phyloP scores from a whole-genome alignment of 2,888 invertebrate species.

The Horisme vitalbata region DNA sequence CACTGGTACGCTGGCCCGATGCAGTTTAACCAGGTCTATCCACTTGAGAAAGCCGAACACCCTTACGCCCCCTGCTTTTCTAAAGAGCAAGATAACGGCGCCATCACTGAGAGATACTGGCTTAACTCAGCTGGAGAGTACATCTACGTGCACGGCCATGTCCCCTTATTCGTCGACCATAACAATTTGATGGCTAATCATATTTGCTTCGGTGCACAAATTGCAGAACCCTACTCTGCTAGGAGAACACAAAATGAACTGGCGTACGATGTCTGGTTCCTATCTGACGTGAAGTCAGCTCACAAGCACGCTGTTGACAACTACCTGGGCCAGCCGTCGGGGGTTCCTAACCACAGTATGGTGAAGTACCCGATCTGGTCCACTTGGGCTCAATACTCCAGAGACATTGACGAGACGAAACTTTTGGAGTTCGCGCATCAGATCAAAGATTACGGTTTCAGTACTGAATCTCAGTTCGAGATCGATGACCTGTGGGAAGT shows the following conservation, averaged over 20 bases:
- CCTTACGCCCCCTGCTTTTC: constrained; percentile 81
- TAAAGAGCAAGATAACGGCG: constrained; percentile 78
- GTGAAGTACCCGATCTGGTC: constrained; percentile 93
- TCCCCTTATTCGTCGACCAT: constrained; percentile 88
- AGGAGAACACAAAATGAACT: constrained; percentile 63
- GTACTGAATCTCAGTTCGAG: constrained; percentile 89
- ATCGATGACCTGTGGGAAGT: constrained; percentile 95
- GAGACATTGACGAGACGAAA: constrained; percentile 83
- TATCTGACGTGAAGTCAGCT: constrained; percentile 81
- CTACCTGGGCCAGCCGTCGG: constrained; percentile 85
- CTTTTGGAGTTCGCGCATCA: constrained; percentile 86
- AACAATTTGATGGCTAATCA: constrained; percentile 78
- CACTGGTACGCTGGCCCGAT: constrained; percentile 89
- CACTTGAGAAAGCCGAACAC: constrained; percentile 79
- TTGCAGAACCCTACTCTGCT: constrained; percentile 80
- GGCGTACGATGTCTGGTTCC: constrained; percentile 84
- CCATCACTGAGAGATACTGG: constrained; percentile 87
- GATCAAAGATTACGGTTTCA: constrained; percentile 85
- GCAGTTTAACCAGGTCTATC: constrained; percentile 83
- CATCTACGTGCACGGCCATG: constrained; percentile 83
- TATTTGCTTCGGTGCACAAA: constrained; percentile 82
- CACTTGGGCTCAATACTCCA: constrained; percentile 90
- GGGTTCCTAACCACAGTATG: constrained; percentile 86
- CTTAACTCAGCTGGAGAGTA: constrained; percentile 87
- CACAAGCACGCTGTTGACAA: constrained; percentile 84